These are phyloP conservation scores for Microctenopoma steveboyesi DNA, from an alignment of 2,797 vertebrate species.

Conservation along the genomic window DNA sequence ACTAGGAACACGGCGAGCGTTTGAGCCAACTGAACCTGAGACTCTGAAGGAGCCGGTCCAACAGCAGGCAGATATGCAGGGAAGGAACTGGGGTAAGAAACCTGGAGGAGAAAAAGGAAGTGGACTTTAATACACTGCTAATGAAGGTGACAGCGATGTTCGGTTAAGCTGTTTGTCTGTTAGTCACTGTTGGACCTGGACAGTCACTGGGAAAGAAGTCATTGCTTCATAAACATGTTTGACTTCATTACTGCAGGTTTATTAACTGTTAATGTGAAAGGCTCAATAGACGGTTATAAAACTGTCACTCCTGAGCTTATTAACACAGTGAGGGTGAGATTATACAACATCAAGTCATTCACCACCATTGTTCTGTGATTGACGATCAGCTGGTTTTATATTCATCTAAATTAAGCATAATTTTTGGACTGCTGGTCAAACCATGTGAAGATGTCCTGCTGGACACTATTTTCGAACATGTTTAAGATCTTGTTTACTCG, in stretches of 20 bases:
- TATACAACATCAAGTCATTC: too few relatives aligned
- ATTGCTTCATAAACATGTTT: background rate
- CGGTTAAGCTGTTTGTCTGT: background rate
- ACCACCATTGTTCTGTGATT: background rate
- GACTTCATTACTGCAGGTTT: background rate
- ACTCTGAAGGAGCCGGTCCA: constrained; percentile 31
- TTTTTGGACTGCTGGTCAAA: background rate
- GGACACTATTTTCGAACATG: background rate
- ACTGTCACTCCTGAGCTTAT: background rate
- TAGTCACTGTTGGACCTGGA: background rate
- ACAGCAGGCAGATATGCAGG: constrained; percentile 63
- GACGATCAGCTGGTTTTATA: background rate
- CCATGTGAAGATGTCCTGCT: background rate
- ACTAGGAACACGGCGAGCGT: constrained; percentile 36
- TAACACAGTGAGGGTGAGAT: constrained; percentile 6
- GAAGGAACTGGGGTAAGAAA: constrained; percentile 65
- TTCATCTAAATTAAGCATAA: background rate
- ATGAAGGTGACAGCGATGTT: constrained; percentile 19
- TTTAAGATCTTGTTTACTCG: background rate
- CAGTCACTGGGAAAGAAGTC: background rate
- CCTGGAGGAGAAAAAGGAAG: constrained; percentile 30
- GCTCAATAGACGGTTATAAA: background rate
- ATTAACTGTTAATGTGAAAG: background rate
- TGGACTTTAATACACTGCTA: constrained; percentile 13
- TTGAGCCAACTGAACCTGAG: constrained; percentile 29